Evolutionary conservation across 2,888 invertebrate genomes (phyloP).

Genomic region (Icerya purchasi): DNA sequence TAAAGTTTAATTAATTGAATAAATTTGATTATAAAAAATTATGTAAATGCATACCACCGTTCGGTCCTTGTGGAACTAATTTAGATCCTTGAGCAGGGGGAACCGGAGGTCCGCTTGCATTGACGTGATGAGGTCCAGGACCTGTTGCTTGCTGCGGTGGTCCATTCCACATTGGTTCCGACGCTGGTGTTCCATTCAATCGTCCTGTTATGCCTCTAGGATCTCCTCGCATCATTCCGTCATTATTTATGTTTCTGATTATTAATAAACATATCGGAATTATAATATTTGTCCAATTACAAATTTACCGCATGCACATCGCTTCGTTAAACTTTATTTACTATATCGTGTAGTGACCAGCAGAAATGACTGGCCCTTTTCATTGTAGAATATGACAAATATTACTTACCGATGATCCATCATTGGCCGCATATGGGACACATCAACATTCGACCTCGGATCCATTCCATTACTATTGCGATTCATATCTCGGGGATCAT

Average conservation of each 20-base stretch:
- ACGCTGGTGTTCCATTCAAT: slow-evolving; percentile 40
- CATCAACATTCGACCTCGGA: slow-evolving; percentile 9
- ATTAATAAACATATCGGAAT: too few relatives aligned
- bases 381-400: background rate
- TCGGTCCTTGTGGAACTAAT: slow-evolving; percentile 14
- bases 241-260: slow-evolving; percentile 32
- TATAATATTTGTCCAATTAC: too few relatives aligned
- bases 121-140: slow-evolving; percentile 15
- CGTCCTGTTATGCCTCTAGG: slow-evolving; percentile 61
- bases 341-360: too few relatives aligned
- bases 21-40: background rate
- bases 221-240: slow-evolving; percentile 38
- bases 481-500: slow-evolving; percentile 32
- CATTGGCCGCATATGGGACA: slow-evolving; percentile 25
- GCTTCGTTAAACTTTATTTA: too few relatives aligned
- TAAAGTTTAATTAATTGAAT: background rate
- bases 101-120: slow-evolving; percentile 17
- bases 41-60: slow-evolving; percentile 11
- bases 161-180: slow-evolving; percentile 56
- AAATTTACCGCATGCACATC: too few relatives aligned
- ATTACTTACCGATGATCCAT: slow-evolving; percentile 25
- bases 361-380: background rate
- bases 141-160: slow-evolving; percentile 26
- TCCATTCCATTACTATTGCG: slow-evolving; percentile 21
- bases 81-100: slow-evolving; percentile 14